A percentile compares a stretch with the other conserved stretches of the same genome.
Conservation (phyloP, 2,797 vertebrate genomes). For the Pyrocephalus nanus region DNA sequence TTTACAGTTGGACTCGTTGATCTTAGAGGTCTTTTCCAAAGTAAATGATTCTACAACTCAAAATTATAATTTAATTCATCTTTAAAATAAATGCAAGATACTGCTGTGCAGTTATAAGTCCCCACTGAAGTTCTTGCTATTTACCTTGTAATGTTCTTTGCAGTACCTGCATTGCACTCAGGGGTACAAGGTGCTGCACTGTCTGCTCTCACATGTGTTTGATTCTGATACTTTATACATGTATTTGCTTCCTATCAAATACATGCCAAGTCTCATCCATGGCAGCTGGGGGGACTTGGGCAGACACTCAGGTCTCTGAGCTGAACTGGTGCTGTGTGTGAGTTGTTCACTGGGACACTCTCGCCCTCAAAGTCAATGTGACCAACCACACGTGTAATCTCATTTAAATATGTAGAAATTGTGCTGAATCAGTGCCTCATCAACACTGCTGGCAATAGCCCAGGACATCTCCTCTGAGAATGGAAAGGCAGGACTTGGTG, state of each 20-base stretch:
- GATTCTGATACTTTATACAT: not conserved
- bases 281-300: not conserved
- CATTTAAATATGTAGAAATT: not conserved
- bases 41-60: not conserved
- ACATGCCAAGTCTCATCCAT: not conserved
- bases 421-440: not conserved
- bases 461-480: not conserved
- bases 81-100: slow-evolving; percentile 24
- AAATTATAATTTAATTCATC: slow-evolving; percentile 3
- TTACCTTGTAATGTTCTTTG: not conserved
- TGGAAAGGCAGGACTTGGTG: not conserved
- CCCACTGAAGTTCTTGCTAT: not conserved
- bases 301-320: not conserved
- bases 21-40: not conserved
- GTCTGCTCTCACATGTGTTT: not conserved
- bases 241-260: not conserved
- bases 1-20: not conserved
- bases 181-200: not conserved
- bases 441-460: not conserved
- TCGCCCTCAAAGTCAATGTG: not conserved
- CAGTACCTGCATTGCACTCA: fast-evolving
- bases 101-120: not conserved
- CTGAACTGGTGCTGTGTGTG: not conserved
- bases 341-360: not conserved
- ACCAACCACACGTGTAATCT: not conserved